Evolutionary conservation across 2,888 invertebrate species (phyloP), one percentile per base, ranked within the genome.

Genomic region (Callimorpha dominula): DNA sequence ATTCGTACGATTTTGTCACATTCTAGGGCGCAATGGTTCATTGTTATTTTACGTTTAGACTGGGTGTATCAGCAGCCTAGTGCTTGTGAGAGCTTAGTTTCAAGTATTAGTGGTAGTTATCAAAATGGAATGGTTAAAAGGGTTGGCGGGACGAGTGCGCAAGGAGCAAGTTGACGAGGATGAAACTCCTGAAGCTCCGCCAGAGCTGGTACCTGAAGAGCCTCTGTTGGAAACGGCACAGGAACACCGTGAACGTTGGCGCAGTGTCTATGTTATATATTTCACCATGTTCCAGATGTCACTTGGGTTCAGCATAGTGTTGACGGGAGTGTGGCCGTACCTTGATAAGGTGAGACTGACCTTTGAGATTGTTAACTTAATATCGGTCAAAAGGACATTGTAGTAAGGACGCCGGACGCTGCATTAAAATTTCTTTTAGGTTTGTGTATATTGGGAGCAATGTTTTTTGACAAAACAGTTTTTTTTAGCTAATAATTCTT

Each of bases 201-300:
- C 43, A 52, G 40, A 68, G 70, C 54, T 49, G 60, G 63, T 43
- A 68, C 52, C 71, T 69, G 72, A 49, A 57, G 52, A 66, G 65
- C 77, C 81, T 49, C 76, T 93, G 72, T 93, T 98, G 86, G 98
- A 98, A 96, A 97, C 97, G 8, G 89, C 93, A 64, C 92, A 93
- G 75, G 97, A 98, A 89, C 96, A 96, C 82, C 96, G 95, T 82
- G 96, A 97, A 89, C 96, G 98, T 93, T 98, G 97, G 97, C 96
- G 96, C 80, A 98, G 98, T 79, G 96, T 98, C 78, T 97, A 97
- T 87, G 96, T 98, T 64, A 97, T 98, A 87, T 98, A 98, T 93
- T 98, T 98, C 92, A 98, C 98, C 72, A 98, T 98, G 97, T 98
- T 98, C 94, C 96, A 98, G 81, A 98, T 98, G 97, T 98, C 98